phyloP scores from a whole-genome alignment of 2,113 vertebrate genomes.

The Protomyctophum bolini region DNA sequence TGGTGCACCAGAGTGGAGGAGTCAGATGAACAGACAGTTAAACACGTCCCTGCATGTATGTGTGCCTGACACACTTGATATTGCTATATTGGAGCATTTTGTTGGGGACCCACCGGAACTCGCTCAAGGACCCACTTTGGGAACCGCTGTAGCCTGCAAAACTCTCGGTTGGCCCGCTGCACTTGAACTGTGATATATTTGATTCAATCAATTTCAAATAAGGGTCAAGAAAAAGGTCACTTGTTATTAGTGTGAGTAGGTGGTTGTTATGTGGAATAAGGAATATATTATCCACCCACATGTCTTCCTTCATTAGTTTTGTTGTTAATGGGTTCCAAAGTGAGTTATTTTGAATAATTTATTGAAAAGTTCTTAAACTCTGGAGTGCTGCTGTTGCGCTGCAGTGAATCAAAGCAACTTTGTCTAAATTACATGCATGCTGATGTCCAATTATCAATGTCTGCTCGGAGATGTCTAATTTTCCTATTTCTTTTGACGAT shows the following conservation, averaged over 20 bases:
- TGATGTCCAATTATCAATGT: constrained; percentile 31
- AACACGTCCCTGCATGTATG: too few relatives aligned
- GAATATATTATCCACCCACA: too few relatives aligned
- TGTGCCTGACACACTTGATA: neutral
- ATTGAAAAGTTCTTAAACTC: constrained; percentile 6
- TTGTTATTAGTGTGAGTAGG: neutral
- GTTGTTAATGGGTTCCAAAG: neutral
- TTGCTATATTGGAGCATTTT: too few relatives aligned
- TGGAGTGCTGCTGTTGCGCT: neutral
- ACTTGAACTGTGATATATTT: too few relatives aligned
- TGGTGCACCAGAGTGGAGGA: neutral
- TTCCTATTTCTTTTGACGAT: constrained; percentile 13
- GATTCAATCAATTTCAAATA: neutral
- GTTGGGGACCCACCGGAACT: too few relatives aligned
- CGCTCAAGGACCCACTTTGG: too few relatives aligned
- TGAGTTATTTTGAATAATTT: constrained; percentile 28
- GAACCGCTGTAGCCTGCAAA: too few relatives aligned
- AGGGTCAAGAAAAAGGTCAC: neutral
- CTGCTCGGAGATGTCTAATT: constrained; percentile 12
- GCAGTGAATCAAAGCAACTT: neutral
- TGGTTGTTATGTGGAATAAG: neutral
- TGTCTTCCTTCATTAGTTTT: neutral
- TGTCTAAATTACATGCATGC: constrained; percentile 11
- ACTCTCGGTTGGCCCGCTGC: too few relatives aligned
- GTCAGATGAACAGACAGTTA: neutral